These are phyloP conservation scores for Diorhabda sublineata DNA, from an alignment of 1,140 invertebrate species.

Conservation along the genomic window DNA sequence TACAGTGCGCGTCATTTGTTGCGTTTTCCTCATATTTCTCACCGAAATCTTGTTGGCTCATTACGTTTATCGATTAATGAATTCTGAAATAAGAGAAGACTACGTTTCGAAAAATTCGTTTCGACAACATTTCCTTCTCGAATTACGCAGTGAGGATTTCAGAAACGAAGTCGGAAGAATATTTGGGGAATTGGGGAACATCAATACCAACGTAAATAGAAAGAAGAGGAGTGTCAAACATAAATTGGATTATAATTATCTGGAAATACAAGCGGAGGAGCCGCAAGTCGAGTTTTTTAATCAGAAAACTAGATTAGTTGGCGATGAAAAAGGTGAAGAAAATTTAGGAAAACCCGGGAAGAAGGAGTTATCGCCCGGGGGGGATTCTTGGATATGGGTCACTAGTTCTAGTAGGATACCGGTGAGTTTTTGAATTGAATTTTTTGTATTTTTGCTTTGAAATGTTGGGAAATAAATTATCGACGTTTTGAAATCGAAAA, in stretches of 20 bases:
- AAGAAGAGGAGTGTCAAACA: constrained; percentile 28
- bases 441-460: too few species aligned
- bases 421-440: constrained; percentile 49
- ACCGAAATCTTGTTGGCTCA: constrained; percentile 44
- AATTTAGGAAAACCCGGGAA: constrained; percentile 53
- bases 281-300: constrained; percentile 65
- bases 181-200: constrained; percentile 26
- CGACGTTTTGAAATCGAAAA: too few species aligned
- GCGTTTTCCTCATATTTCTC: constrained; percentile 43
- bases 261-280: constrained; percentile 46
- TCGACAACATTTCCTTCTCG: constrained; percentile 33
- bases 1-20: constrained; percentile 42
- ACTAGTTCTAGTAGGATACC: constrained; percentile 74
- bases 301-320: constrained; percentile 58
- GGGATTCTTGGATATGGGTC: constrained; percentile 71
- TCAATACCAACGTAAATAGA: constrained; percentile 17
- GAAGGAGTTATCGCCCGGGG: constrained; percentile 58
- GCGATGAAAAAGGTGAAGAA: constrained; percentile 60
- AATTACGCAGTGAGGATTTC: constrained; percentile 29
- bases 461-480: too few species aligned
- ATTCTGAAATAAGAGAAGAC: constrained; percentile 39
- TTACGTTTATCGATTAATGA: constrained; percentile 43
- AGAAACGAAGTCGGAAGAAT: constrained; percentile 37
- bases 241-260: constrained; percentile 38
- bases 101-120: constrained; percentile 38